phyloP scores from a whole-genome alignment of 2,113 vertebrate genomes.

The Myotis brandtii region DNA sequence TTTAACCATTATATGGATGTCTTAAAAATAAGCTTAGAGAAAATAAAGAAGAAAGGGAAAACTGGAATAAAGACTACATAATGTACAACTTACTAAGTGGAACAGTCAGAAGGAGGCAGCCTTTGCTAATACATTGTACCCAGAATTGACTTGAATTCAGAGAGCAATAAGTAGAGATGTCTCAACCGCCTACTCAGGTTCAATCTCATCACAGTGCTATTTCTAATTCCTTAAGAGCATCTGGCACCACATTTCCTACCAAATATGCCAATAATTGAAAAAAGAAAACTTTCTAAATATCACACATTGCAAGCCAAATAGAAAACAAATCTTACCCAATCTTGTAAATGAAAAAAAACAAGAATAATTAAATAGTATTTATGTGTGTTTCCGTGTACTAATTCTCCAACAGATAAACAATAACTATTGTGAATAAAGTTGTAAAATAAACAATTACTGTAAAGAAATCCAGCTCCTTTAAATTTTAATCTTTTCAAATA shows the following conservation, averaged over 20 bases:
- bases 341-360: constrained; percentile 68
- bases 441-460: constrained; percentile 14
- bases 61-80: neutral
- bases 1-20: neutral
- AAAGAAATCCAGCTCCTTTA: constrained; percentile 1
- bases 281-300: constrained; percentile 68
- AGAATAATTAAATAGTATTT: constrained; percentile 54
- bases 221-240: constrained; percentile 64
- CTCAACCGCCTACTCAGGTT: constrained; percentile 45
- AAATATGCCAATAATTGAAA: constrained; percentile 40
- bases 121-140: constrained; percentile 52
- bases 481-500: constrained; percentile 26
- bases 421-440: neutral
- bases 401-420: neutral
- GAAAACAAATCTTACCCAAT: constrained; percentile 65
- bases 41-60: constrained; percentile 42
- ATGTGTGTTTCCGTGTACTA: neutral
- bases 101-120: constrained; percentile 63
- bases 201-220: constrained; percentile 59
- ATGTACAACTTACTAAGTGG: neutral
- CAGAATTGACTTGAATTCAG: constrained; percentile 29
- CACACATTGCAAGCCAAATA: constrained; percentile 42
- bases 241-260: constrained; percentile 64
- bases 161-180: neutral
- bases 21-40: constrained; percentile 15